Evolutionary conservation across 2,113 vertebrate genomes (phyloP).

Genomic region (Macrotus californicus): DNA sequence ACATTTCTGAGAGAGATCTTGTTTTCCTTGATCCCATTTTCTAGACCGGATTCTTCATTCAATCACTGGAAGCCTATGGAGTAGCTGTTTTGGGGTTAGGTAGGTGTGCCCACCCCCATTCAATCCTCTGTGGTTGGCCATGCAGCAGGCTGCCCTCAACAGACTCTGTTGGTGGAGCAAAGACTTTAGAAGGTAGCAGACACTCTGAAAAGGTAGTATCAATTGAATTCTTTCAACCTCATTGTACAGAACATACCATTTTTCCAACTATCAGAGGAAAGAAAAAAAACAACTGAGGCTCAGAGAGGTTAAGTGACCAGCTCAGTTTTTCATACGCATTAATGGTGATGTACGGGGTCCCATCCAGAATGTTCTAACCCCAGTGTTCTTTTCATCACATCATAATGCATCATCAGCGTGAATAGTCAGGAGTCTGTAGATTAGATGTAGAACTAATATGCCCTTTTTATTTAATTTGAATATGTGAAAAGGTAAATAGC

Average conservation of each 20-base stretch:
- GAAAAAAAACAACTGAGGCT: background rate
- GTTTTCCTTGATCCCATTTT: background rate
- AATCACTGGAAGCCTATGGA: background rate
- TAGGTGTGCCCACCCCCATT: accelerated
- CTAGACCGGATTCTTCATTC: background rate
- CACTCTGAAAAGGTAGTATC: background rate
- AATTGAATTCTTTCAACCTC: background rate
- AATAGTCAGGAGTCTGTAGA: background rate
- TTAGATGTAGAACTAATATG: background rate
- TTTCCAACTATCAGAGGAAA: background rate
- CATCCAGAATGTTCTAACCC: background rate
- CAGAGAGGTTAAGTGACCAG: too few relatives aligned
- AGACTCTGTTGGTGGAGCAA: background rate
- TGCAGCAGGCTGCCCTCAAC: accelerated
- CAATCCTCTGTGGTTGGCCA: background rate
- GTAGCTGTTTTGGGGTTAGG: accelerated
- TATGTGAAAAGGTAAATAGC: background rate
- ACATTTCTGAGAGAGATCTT: background rate
- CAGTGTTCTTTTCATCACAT: background rate
- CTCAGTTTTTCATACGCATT: background rate
- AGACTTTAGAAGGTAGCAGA: background rate
- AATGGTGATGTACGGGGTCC: background rate
- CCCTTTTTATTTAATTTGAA: background rate
- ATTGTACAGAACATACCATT: background rate
- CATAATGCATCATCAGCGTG: background rate